Conservation (phyloP, 1,140 invertebrate species). For the Drosophila parabipectinata region DNA sequence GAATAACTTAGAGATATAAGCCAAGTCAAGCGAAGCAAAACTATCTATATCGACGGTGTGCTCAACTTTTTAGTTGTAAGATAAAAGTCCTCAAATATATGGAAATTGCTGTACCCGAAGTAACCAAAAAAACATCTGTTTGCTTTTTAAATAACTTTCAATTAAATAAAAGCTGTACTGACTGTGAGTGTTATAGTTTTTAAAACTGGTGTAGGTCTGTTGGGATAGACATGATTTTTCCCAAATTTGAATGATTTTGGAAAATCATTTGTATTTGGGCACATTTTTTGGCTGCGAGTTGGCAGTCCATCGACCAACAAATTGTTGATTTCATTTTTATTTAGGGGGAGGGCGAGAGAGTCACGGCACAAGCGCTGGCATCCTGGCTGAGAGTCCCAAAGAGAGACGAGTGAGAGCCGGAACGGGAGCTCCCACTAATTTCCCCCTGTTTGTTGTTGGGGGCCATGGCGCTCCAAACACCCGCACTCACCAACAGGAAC, state of each 20-base stretch:
- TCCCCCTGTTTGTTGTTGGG: constrained; percentile 69
- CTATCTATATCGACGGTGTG: constrained; percentile 44
- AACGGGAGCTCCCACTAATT: constrained; percentile 42
- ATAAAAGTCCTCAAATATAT: constrained; percentile 34
- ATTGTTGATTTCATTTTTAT: constrained; percentile 63
- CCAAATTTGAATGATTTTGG: not conserved
- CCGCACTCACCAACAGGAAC: constrained; percentile 17
- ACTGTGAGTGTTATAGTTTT: not conserved
- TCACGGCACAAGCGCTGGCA: constrained; percentile 35
- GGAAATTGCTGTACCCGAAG: constrained; percentile 41
- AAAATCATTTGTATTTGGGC: constrained; percentile 22
- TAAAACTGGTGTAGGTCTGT: not conserved
- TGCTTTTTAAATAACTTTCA: constrained; percentile 3
- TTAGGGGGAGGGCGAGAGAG: constrained; percentile 21
- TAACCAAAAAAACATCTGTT: constrained; percentile 18
- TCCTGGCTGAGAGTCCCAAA: constrained; percentile 20
- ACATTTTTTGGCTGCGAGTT: constrained; percentile 25
- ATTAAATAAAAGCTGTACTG: constrained; percentile 3
- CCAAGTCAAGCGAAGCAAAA: constrained; percentile 18
- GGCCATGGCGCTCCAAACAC: constrained; percentile 34
- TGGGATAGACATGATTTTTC: not conserved
- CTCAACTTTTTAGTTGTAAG: constrained; percentile 52
- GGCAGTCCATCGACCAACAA: constrained; percentile 49
- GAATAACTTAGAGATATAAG: constrained; percentile 25
- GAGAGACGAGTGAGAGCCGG: not conserved